Evolutionary conservation across 2,888 invertebrate species (phyloP).

Genomic region (Tuta absoluta): DNA sequence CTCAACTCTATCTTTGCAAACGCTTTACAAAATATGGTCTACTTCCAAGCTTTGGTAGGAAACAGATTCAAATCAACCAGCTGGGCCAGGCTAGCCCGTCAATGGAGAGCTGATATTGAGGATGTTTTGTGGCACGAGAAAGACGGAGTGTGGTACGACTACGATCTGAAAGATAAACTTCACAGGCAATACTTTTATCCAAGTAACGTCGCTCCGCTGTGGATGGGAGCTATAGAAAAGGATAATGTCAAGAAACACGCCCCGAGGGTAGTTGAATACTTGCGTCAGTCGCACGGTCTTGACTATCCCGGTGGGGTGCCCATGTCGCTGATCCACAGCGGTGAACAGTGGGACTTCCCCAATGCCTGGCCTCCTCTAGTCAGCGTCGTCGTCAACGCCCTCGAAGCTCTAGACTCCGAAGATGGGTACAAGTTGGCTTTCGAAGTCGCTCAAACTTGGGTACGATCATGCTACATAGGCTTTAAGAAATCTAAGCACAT

Average conservation of each 20-base stretch:
- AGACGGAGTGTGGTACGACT: constrained; percentile 91
- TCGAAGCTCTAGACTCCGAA: constrained; percentile 80
- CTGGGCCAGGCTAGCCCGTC: constrained; percentile 77
- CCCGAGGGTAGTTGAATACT: constrained; percentile 76
- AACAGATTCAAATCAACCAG: constrained; percentile 69
- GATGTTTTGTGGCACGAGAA: constrained; percentile 88
- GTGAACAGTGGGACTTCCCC: constrained; percentile 91
- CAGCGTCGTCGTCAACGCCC: constrained; percentile 85
- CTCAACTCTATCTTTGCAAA: constrained; percentile 88
- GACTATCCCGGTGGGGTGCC: constrained; percentile 86
- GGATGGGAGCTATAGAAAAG: constrained; percentile 82
- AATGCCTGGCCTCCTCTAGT: constrained; percentile 94
- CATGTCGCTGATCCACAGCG: constrained; percentile 83
- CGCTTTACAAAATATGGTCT: constrained; percentile 83
- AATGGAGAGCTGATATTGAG: constrained; percentile 83
- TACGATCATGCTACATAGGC: constrained; percentile 84
- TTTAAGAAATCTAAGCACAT: constrained; percentile 80
- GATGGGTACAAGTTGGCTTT: constrained; percentile 82
- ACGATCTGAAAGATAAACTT: constrained; percentile 79
- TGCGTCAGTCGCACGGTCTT: constrained; percentile 71
- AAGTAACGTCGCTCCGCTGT: constrained; percentile 87
- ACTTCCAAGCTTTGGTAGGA: constrained; percentile 79
- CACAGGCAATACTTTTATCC: constrained; percentile 85
- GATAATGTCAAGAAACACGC: constrained; percentile 61
- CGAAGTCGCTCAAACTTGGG: constrained; percentile 85